Base-by-base conservation (phyloP, 2,113 vertebrate species). In the Microtus oregoni region DNA sequence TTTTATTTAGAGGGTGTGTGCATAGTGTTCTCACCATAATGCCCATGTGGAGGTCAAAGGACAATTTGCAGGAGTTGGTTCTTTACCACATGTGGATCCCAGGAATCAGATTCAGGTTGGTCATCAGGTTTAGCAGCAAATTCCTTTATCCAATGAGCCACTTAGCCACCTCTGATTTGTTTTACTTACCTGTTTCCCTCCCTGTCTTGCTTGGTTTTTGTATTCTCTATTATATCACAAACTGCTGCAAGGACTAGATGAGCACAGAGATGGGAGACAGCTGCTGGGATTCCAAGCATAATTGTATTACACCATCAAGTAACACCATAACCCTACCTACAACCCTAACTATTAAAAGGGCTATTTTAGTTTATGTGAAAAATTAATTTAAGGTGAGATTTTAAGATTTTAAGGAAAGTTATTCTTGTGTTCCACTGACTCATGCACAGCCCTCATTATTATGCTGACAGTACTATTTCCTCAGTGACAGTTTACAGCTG, bases 331-430 rank as follows among this genome's bases (percentile, higher is more conserved):
- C 52, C 92, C 88, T 88, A 92, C 26, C 38, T n/a, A 86, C 88
- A 20, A 81, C 75, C 73, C 32, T 95, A 94, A 87, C 35, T 97
- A 89, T 93, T 94, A 44, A 82, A 95, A 96, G 19, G 17, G 55
- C 65, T 73, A 65, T 87, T 96, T 93, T 96, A 95, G 95, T 70
- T 92, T 61, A 11, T 95, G 13, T 96, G 90, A 96, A 97, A 96
- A 50, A 44, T 22, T 94, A 97, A 95, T 73, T 94, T 68, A 96
- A 76, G 68, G 22, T 92, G 30, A 96, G 30, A 78, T n/a, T 94
- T 97, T 78, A 88, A 72, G n/a, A 61, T 90, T 65, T 68, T 19
- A 96, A 97, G 41, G 87, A 68, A 96, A 96, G 68, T 67, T 83
- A 87, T 88, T 91, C 61, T 88, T 95, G 19, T 83, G 28, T 90